A percentile compares a stretch with the other conserved stretches of the same genome.
Evolutionary conservation across 2,113 vertebrate species (phyloP).

Genomic region (Aleadryas rufinucha): DNA sequence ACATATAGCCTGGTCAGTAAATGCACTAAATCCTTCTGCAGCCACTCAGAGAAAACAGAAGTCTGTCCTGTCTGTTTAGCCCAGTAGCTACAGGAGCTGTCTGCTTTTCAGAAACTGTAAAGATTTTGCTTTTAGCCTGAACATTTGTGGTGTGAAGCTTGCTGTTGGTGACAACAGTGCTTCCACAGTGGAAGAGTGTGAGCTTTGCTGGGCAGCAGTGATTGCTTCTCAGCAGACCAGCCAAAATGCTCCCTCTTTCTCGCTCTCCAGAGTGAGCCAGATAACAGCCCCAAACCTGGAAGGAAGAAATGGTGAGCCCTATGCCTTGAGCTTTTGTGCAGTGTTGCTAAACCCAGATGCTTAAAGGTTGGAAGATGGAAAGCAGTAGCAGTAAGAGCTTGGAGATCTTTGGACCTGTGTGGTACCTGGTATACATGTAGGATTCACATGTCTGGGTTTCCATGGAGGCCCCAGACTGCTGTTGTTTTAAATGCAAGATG

Average conservation of each 20-base stretch:
- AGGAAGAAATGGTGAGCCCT: not conserved
- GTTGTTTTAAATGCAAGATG: not conserved
- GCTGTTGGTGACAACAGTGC: not conserved
- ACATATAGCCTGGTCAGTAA: fast-evolving
- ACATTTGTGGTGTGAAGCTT: not conserved
- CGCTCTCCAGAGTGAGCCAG: not conserved
- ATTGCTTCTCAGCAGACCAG: not conserved
- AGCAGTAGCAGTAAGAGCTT: not conserved
- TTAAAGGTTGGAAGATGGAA: not conserved
- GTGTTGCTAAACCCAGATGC: not conserved
- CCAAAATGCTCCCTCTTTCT: not conserved
- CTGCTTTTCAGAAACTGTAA: not conserved
- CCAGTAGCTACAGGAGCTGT: not conserved
- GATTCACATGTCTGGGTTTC: not conserved
- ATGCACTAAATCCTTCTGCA: not conserved
- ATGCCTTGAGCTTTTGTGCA: not conserved
- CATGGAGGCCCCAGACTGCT: not conserved
- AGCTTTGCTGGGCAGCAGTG: not conserved
- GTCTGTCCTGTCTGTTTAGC: not conserved
- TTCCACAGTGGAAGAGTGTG: not conserved
- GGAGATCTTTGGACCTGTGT: not conserved
- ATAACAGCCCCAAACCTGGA: not conserved
- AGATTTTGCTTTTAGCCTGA: not conserved
- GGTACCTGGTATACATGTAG: not conserved
- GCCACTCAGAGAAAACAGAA: not conserved